These are phyloP conservation scores for Raja brachyura DNA, from an alignment of 2,113 vertebrate genomes.

Conservation along the genomic window DNA sequence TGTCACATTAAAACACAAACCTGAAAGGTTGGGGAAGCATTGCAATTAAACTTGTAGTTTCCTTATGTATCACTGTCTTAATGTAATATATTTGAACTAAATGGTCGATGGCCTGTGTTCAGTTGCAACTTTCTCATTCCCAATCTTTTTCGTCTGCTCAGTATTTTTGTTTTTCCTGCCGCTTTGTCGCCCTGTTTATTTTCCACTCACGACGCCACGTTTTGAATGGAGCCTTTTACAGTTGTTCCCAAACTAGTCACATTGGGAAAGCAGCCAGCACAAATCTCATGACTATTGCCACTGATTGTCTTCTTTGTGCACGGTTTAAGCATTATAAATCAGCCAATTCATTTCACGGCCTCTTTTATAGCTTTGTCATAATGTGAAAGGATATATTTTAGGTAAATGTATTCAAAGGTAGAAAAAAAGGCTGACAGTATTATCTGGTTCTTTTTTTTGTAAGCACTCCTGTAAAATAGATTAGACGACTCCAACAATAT, in stretches of 20 bases:
- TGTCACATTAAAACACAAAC: not conserved
- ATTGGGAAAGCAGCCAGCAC: not conserved
- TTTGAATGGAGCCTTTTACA: not conserved
- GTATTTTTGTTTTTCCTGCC: not conserved
- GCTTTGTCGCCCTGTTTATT: not conserved
- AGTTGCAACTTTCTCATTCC: not conserved
- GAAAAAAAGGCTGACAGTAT: not conserved
- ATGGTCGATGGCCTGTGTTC: not conserved
- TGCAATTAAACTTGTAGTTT: not conserved
- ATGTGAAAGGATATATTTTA: slow-evolving; percentile 7
- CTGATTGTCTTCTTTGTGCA: not conserved
- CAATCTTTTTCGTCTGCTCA: not conserved
- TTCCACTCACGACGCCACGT: not conserved
- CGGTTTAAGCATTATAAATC: not conserved
- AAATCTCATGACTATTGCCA: not conserved
- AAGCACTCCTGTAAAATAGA: not conserved
- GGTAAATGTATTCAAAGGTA: slow-evolving; percentile 8
- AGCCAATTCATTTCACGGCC: not conserved
- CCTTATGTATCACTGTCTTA: not conserved
- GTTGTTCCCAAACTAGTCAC: not conserved
- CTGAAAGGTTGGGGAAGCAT: not conserved
- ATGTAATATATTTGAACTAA: not conserved
- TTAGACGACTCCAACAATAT: not conserved
- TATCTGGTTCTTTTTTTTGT: not conserved
- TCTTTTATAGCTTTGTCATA: slow-evolving; percentile 12